Base-by-base conservation (phyloP, 1,140 invertebrate species). In the Danaus melanippus region DNA sequence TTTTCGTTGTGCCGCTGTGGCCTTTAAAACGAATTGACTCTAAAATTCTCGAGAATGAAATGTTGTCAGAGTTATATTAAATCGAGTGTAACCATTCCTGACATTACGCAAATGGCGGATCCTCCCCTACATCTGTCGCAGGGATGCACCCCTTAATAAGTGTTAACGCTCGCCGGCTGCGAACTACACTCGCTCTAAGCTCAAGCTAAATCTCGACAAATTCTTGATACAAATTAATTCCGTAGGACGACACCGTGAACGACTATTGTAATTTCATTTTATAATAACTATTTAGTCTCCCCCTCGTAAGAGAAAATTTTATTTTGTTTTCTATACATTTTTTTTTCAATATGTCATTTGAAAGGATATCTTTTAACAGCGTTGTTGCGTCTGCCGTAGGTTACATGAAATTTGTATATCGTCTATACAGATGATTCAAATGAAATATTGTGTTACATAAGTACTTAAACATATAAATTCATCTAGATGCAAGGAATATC, bases 201-300 rank as follows among this genome's bases (percentile, higher is more conserved):
- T 77, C 71, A 72, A 72, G 78, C 79, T 77, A 84, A 86, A 86
- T 86, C 84, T 84, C 81, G 81, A 81, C 84, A 82, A 86, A 86
- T 86, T 86, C 84, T 82, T 84, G 79, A 84, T 82, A 84, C 81
- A 84, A 86, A 84, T 86, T 84, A 86, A 86, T 84, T 74, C 70
- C 74, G 71, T 69, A 71, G 69, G 71, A 81, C 68, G 68, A 77
- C 71, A 76, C 60, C 65, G 65, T 72, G 69, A 76, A 53, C 65
- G 62, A 73, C 74, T 80, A 66, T 76, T 69, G 79, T 82, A 84
- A 84, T 84, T 86, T 84, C 72, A 74, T 86, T 81, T 76, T 62
- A 69, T 67, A 69, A 73, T 76, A 69, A 69, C 67, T 32, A 32
- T 32, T 32, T 32, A 32, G 21, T 32, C 21, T 62, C 58, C 56